phyloP scores from a whole-genome alignment of 2,113 vertebrate species.

The Microcebus murinus region DNA sequence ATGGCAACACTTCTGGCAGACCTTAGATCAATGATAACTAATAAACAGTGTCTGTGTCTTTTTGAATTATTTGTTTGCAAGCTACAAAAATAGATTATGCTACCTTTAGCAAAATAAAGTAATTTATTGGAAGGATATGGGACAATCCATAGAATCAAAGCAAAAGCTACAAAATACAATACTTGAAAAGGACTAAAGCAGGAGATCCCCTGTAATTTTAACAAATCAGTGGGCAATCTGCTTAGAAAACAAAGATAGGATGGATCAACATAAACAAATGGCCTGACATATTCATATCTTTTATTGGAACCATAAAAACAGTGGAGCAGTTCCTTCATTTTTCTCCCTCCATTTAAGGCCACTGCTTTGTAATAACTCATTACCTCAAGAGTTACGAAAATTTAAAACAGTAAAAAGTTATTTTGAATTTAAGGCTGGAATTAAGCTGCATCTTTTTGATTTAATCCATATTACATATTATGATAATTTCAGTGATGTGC shows the following conservation, averaged over 20 bases:
- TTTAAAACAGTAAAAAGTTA: neutral
- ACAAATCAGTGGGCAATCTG: neutral
- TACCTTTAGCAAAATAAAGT: conserved; percentile 54
- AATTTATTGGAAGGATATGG: conserved; percentile 43
- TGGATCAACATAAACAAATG: neutral
- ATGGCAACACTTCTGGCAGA: conserved; percentile 46
- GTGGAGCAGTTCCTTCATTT: neutral
- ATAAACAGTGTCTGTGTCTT: conserved; percentile 53
- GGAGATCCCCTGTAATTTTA: neutral
- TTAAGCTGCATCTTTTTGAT: neutral
- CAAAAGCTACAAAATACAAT: neutral
- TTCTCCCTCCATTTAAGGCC: neutral
- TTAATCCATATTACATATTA: neutral
- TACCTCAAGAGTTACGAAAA: neutral
- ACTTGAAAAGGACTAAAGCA: neutral
- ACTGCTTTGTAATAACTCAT: neutral
- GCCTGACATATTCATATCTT: neutral
- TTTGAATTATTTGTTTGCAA: conserved; percentile 68
- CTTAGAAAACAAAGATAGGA: neutral
- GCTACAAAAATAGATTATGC: conserved; percentile 30
- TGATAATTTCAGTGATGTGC: neutral
- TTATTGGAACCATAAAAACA: neutral
- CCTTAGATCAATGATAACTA: conserved; percentile 67
- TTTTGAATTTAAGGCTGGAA: neutral
- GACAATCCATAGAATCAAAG: neutral